Evolutionary conservation across 2,888 invertebrate genomes (phyloP), one percentile per base, ranked within the genome.

Genomic region (Ormyrus nitidulus): DNA sequence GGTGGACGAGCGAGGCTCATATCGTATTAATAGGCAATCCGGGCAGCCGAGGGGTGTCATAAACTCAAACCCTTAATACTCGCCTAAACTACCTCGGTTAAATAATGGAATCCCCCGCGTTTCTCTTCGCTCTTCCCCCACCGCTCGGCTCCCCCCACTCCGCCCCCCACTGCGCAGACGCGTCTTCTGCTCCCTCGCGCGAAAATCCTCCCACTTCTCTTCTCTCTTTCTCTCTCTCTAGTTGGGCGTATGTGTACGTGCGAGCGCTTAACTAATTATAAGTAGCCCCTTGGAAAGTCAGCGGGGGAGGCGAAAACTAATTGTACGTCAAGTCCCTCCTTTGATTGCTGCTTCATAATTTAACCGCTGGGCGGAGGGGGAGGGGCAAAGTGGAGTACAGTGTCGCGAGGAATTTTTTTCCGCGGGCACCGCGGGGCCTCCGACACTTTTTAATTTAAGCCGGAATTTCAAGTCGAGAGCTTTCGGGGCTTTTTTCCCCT

Each of bases 21-120:
- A 90, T 90, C 90, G 90, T 90, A 90, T 90, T 90, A 90, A 90
- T 90, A 90, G 90, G 90, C 90, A 88, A 88, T 88, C 90, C 89
- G 88, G 88, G 87, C 88, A 88, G 87, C 88, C 87, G 88, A 88
- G 90, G 90, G 89, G 90, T 89, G 90, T 90, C 89, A 89, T 90
- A 90, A 90, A 90, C 90, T 89, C 89, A 87, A 90, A 89, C 90
- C 90, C 90, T 89, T 90, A 90, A 90, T 90, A 90, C 90, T 89
- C 89, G 89, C 87, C 88, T 89, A 89, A 90, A 90, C 90, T 90
- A 90, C 89, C 89, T 89, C 88, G 89, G 89, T 90, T 90, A 89
- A 90, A 90, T 90, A 90, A 90, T 90, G 90, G 88, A 90, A 90
- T 89, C 87, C 86, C 87, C 88, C 88, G 88, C 86, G 59, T 54